Conservation (phyloP, 92 coral and sea anemone genomes). For the Pocillopora meandrina region DNA sequence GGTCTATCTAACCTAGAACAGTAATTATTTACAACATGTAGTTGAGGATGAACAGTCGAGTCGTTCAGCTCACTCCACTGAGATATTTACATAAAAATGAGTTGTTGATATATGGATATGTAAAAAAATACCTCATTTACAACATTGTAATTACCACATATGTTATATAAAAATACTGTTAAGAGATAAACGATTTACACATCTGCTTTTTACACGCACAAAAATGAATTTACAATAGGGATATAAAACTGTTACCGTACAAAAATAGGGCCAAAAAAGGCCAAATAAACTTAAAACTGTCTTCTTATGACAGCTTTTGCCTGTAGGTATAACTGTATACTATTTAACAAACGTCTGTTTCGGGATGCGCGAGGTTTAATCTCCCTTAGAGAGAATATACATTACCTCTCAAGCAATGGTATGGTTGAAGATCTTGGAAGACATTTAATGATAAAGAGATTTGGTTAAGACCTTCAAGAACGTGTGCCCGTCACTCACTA, state of each 20-base stretch:
- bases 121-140: constrained; percentile 10
- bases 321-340: background rate
- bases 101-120: background rate
- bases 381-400: background rate
- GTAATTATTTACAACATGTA: too few species aligned
- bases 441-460: background rate
- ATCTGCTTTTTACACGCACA: background rate
- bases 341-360: background rate
- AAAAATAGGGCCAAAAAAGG: constrained; percentile 6
- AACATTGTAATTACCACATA: background rate
- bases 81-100: too few species aligned
- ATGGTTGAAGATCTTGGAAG: too few species aligned
- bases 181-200: background rate
- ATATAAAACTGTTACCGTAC: background rate
- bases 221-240: background rate
- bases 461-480: background rate
- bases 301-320: background rate
- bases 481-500: background rate
- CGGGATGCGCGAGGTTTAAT: background rate
- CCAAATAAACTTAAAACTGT: background rate
- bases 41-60: too few species aligned
- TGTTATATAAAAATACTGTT: constrained; percentile 18
- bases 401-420: background rate
- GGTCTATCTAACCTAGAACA: too few species aligned
- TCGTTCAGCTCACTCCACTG: too few species aligned